phyloP scores from a whole-genome alignment of 2,888 invertebrate genomes.

The Callosobruchus maculatus region DNA sequence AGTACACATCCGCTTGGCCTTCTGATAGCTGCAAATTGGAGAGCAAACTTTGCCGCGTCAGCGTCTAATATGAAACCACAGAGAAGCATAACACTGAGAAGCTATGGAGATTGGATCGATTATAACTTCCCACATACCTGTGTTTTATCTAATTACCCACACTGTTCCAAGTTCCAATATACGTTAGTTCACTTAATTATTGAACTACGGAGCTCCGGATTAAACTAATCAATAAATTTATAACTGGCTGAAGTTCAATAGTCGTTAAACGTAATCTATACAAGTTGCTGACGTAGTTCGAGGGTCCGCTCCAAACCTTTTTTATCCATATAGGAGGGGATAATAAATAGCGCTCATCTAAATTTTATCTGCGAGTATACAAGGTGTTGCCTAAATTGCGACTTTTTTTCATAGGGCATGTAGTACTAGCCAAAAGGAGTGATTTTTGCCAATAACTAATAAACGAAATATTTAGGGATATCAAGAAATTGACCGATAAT shows the following conservation, averaged over 20 bases:
- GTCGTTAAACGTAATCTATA: too few relatives aligned
- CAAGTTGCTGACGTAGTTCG: too few relatives aligned
- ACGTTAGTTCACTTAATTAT: background rate
- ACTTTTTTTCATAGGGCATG: too few relatives aligned
- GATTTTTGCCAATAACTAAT: too few relatives aligned
- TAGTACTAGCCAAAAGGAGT: too few relatives aligned
- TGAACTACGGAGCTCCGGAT: background rate
- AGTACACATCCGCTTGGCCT: background rate
- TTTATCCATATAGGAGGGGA: too few relatives aligned
- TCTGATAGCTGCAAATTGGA: background rate
- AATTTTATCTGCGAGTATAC: too few relatives aligned
- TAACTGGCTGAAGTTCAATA: background rate
- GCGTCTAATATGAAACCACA: background rate
- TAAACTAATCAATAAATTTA: background rate
- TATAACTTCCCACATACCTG: background rate
- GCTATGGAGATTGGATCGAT: background rate
- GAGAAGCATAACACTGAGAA: background rate
- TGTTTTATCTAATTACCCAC: background rate
- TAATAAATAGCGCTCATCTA: too few relatives aligned
- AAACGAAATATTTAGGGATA: too few relatives aligned
- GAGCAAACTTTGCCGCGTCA: background rate
- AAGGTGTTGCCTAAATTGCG: too few relatives aligned
- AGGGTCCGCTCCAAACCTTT: too few relatives aligned
- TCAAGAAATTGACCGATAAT: too few relatives aligned
- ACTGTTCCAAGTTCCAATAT: background rate